These are phyloP conservation scores for Rhinoraja longicauda DNA, from an alignment of 2,797 vertebrate species.

Conservation along the genomic window DNA sequence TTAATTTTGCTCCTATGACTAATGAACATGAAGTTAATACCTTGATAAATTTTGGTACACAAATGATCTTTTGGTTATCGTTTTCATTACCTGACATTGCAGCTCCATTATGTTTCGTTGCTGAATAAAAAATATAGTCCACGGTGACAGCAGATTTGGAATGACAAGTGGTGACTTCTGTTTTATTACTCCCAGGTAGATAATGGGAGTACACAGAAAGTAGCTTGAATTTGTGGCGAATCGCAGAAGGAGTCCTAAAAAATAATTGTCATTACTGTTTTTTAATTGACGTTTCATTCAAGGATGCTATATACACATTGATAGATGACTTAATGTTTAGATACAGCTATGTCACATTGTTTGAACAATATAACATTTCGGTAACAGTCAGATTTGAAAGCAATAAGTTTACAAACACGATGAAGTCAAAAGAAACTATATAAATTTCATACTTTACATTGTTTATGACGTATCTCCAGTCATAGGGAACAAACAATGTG, in stretches of 20 bases:
- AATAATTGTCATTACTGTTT: neutral
- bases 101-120: constrained; percentile 47
- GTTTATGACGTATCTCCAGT: neutral
- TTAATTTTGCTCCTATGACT: no score
- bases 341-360: neutral
- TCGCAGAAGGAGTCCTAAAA: constrained; percentile 54
- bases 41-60: neutral
- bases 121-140: constrained; percentile 90
- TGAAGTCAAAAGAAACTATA: neutral
- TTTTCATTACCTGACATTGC: constrained; percentile 60
- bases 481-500: neutral
- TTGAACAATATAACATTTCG: neutral
- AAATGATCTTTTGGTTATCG: neutral
- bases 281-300: neutral
- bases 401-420: neutral
- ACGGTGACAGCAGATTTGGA: constrained; percentile 80
- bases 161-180: constrained; percentile 87
- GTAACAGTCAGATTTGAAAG: neutral
- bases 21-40: neutral
- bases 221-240: constrained; percentile 73
- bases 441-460: no score
- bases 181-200: constrained; percentile 62
- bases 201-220: constrained; percentile 80
- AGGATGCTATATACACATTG: neutral
- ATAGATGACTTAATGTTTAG: neutral